Conservation (phyloP, 2,113 vertebrate species). For the Spheniscus mendiculus region DNA sequence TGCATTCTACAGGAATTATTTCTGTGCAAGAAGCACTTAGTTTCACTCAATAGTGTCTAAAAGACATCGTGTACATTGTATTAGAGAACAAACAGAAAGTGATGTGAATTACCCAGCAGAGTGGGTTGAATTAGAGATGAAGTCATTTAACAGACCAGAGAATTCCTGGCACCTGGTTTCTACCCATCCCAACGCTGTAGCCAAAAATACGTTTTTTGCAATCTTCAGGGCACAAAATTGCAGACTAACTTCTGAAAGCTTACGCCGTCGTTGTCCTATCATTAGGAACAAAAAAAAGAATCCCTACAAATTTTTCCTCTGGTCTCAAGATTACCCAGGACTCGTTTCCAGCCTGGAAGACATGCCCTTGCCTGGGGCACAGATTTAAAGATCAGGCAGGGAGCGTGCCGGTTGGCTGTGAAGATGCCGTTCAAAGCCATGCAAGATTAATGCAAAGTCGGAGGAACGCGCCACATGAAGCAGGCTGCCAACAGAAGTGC, state of each 20-base stretch:
- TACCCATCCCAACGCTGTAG: background rate
- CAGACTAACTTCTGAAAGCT: background rate
- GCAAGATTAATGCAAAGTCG: background rate
- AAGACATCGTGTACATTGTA: background rate
- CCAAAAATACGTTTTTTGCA: background rate
- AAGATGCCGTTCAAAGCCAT: background rate
- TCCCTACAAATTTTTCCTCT: background rate
- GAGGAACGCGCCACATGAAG: background rate
- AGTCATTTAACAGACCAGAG: background rate
- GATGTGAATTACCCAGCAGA: background rate
- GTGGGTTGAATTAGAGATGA: background rate
- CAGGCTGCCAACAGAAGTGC: background rate
- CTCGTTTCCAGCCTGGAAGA: background rate
- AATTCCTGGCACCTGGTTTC: background rate
- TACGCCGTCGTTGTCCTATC: accelerated
- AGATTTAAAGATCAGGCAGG: background rate
- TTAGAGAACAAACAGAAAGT: background rate
- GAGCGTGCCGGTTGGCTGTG: background rate
- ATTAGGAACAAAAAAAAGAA: background rate
- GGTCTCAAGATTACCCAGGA: background rate
- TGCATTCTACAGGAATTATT: background rate
- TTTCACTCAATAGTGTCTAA: constrained; percentile 1
- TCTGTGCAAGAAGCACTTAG: background rate
- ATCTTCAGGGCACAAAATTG: background rate
- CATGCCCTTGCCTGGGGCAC: background rate